Evolutionary conservation across 2,888 invertebrate genomes (phyloP).

Genomic region (Drosophila phalerata): DNA sequence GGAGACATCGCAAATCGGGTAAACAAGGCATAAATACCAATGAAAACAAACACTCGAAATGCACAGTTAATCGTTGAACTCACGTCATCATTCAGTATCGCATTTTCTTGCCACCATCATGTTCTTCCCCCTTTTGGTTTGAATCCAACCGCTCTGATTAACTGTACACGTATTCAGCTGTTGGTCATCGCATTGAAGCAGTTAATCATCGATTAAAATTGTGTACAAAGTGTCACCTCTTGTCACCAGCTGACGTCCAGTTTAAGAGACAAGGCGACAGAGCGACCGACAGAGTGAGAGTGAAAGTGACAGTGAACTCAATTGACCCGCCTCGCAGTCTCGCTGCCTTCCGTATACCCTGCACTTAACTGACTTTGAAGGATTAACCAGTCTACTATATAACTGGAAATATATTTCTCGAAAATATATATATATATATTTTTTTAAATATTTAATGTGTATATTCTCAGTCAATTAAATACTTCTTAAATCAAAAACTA

Average conservation of each 20-base stretch:
- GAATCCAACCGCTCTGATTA: constrained; percentile 24
- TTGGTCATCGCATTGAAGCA: constrained; percentile 15
- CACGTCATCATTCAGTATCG: constrained; percentile 33
- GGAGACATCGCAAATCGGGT: constrained; percentile 19
- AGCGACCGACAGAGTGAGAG: constrained; percentile 40
- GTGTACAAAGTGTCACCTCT: constrained; percentile 34
- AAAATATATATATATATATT: too few relatives aligned
- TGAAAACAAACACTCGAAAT: constrained; percentile 48
- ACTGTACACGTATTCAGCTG: constrained; percentile 26
- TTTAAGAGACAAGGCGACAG: not conserved
- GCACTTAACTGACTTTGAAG: not conserved
- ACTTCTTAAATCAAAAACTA: too few relatives aligned
- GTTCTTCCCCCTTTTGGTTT: not conserved
- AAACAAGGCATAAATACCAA: constrained; percentile 35
- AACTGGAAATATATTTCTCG: too few relatives aligned
- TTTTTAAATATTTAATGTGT: too few relatives aligned
- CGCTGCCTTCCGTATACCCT: constrained; percentile 49
- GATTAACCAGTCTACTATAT: not conserved
- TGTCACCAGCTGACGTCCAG: constrained; percentile 26
- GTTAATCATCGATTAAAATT: constrained; percentile 43
- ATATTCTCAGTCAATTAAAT: too few relatives aligned
- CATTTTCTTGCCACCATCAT: not conserved
- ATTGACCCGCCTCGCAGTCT: constrained; percentile 74
- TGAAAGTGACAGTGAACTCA: constrained; percentile 85
- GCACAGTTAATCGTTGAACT: constrained; percentile 58